These are phyloP conservation scores for Ispidina lecontei DNA, from an alignment of 2,797 vertebrate species.

Conservation along the genomic window DNA sequence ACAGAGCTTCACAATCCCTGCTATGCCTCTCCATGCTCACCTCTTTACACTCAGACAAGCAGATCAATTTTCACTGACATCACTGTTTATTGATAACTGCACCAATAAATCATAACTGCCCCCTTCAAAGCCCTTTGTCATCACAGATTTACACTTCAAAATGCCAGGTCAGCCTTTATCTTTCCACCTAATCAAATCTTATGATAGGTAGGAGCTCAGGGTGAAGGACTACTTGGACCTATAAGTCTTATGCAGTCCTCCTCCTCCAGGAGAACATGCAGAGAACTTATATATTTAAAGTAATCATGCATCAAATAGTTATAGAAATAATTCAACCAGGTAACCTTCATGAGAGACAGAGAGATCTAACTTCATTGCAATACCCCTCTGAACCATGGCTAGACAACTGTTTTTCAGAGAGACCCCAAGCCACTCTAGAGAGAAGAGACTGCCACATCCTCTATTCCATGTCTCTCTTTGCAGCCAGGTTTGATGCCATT, in stretches of 20 bases:
- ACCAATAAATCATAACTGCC: constrained; percentile 39
- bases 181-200: constrained; percentile 9
- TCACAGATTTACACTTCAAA: constrained; percentile 14
- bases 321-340: constrained; percentile 33
- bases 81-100: constrained; percentile 41
- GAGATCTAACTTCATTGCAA: background rate
- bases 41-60: background rate
- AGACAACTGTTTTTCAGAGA: background rate
- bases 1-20: background rate
- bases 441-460: background rate
- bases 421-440: background rate
- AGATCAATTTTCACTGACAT: constrained; percentile 40
- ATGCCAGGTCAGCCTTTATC: background rate
- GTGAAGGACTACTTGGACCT: background rate
- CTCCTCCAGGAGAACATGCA: background rate
- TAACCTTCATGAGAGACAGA: background rate
- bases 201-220: background rate
- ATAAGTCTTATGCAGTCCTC: background rate
- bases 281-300: constrained; percentile 16
- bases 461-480: background rate
- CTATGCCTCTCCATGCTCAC: background rate
- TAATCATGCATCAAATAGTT: constrained; percentile 16
- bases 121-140: constrained; percentile 21
- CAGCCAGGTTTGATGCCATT: background rate
- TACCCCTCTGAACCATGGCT: background rate